Percentiles rank a stretch among this genome's conserved stretches.
Evolutionary conservation across 2,888 invertebrate genomes (phyloP).

Genomic region (Clostera curtula): DNA sequence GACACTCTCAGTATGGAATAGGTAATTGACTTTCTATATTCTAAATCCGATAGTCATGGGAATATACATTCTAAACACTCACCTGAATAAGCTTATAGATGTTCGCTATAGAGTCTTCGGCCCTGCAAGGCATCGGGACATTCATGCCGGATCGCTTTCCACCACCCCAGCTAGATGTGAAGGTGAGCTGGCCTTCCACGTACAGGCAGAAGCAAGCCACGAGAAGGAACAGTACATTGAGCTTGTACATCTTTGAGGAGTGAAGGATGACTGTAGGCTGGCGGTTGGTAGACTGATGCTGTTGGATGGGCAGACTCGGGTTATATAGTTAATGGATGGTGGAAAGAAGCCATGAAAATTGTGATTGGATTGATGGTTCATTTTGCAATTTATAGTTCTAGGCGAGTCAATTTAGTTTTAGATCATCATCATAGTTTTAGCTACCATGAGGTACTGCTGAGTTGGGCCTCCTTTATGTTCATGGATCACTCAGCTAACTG

Average conservation of each 20-base stretch:
- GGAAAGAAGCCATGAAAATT: slow-evolving; percentile 33
- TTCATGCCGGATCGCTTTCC: slow-evolving; percentile 41
- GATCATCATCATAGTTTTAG: no score
- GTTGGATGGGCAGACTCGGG: background rate
- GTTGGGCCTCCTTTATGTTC: no score
- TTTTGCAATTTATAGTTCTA: no score
- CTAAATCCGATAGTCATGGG: no score
- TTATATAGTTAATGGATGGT: slow-evolving; percentile 34
- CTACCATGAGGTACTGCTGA: no score
- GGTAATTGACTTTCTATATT: no score
- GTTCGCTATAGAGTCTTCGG: slow-evolving; percentile 45
- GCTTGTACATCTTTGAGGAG: slow-evolving; percentile 36
- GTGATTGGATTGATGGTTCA: background rate
- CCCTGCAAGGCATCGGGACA: slow-evolving; percentile 41
- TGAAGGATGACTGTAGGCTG: slow-evolving; percentile 3
- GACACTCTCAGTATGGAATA: no score
- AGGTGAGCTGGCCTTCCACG: slow-evolving; percentile 67
- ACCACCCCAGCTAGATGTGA: slow-evolving; percentile 73
- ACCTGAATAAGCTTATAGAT: slow-evolving; percentile 61
- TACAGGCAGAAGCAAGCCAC: slow-evolving; percentile 38
- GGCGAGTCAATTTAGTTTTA: no score
- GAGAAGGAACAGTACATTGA: slow-evolving; percentile 32
- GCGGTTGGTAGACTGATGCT: slow-evolving; percentile 17
- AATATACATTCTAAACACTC: background rate
- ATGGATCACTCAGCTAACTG: no score